phyloP scores from a whole-genome alignment of 2,888 invertebrate species.

The Rhagophthalmus giganteus region DNA sequence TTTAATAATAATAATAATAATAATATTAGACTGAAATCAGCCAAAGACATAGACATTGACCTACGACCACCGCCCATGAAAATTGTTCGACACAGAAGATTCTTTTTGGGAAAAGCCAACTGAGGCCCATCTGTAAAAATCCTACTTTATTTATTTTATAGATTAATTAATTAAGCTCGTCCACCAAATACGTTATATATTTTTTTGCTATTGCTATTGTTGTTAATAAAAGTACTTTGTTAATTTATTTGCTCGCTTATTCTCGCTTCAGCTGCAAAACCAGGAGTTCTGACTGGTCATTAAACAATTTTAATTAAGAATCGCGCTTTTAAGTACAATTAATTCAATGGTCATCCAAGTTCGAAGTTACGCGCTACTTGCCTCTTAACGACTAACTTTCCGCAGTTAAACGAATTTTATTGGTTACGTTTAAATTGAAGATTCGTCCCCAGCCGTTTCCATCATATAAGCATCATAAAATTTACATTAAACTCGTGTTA shows the following conservation, averaged over 20 bases:
- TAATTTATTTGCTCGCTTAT: too few species aligned
- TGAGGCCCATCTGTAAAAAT: too few species aligned
- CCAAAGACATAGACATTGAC: constrained; percentile 6
- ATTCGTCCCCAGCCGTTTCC: constrained; percentile 5
- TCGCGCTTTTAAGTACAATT: constrained; percentile 7
- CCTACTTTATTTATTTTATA: constrained; percentile 7
- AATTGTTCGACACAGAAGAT: constrained; percentile 10
- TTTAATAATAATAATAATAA: neutral
- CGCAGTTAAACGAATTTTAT: constrained; percentile 25
- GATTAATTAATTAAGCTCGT: constrained; percentile 2
- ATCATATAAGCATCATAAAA: neutral
- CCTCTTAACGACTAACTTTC: constrained; percentile 10
- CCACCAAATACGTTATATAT: too few species aligned
- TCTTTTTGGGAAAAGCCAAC: neutral
- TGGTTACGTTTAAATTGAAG: neutral
- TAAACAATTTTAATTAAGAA: constrained; percentile 9
- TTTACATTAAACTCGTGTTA: neutral
- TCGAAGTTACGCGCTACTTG: constrained; percentile 20
- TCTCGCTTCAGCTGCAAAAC: neutral
- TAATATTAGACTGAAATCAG: constrained; percentile 1
- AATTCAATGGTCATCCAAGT: constrained; percentile 14
- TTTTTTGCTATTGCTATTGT: constrained; percentile 3
- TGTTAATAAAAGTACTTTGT: constrained; percentile 1
- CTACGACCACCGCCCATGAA: constrained; percentile 15
- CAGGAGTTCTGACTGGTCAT: too few species aligned